A percentile compares a stretch with the other conserved stretches of the same genome.
Conservation (phyloP, 2,888 invertebrate species). For the Macropis europaea region DNA sequence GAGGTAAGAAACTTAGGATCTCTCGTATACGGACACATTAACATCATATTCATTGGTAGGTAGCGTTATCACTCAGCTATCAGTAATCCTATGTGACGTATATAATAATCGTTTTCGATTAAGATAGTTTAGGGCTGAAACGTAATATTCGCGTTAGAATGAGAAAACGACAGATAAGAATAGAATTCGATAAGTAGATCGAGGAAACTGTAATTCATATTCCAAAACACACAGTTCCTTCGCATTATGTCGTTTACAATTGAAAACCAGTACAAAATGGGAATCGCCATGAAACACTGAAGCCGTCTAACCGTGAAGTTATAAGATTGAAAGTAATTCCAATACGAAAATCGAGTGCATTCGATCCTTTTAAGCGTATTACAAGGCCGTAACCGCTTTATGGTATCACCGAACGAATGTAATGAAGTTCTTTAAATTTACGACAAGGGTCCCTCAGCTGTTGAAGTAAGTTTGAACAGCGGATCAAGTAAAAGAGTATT, state of each 20-base stretch:
- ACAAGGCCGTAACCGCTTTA: conserved; percentile 54
- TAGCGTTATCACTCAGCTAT: neutral
- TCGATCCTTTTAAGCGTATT: conserved; percentile 58
- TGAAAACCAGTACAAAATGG: neutral
- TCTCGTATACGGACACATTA: too few species aligned
- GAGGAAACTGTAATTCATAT: neutral
- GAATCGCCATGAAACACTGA: conserved; percentile 18
- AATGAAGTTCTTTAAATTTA: conserved; percentile 48
- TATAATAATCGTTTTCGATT: neutral
- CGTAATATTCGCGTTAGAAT: neutral
- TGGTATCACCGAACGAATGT: conserved; percentile 45
- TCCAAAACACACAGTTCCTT: neutral
- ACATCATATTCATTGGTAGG: too few species aligned
- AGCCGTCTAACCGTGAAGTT: conserved; percentile 38
- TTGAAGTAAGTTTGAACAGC: conserved; percentile 31
- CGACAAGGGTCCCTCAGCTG: neutral
- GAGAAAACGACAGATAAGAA: conserved; percentile 4
- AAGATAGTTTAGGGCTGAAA: neutral
- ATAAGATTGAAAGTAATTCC: conserved; percentile 40
- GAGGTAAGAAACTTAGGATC: too few species aligned
- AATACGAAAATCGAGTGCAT: conserved; percentile 40
- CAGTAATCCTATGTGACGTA: neutral
- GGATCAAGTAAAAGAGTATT: conserved; percentile 21
- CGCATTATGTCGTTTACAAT: conserved; percentile 5
- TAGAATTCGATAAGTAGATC: neutral